Percentiles rank a stretch among this genome's conserved stretches.
These are phyloP conservation scores for Mesembrinibis cayennensis DNA, from an alignment of 2,113 vertebrate genomes.

Conservation along the genomic window DNA sequence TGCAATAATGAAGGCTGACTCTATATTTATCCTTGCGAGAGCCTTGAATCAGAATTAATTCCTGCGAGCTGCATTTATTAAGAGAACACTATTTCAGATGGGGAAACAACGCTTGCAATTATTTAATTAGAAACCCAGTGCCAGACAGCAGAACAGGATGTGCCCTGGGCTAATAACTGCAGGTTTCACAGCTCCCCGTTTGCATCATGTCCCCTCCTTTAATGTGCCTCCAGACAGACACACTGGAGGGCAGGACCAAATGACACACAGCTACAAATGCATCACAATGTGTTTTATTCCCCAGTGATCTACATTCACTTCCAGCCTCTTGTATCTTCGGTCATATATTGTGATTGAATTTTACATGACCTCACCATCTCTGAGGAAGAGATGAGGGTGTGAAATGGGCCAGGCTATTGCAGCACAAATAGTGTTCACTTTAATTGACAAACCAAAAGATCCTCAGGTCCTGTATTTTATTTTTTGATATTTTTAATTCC, in stretches of 20 bases:
- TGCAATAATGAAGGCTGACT: not conserved
- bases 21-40: not conserved
- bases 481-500: not conserved
- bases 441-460: not conserved
- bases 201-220: not conserved
- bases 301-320: not conserved
- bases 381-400: not conserved
- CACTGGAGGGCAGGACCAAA: not conserved
- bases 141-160: slow-evolving; percentile 7
- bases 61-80: not conserved
- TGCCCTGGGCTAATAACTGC: not conserved
- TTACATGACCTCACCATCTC: not conserved
- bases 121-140: slow-evolving; percentile 1
- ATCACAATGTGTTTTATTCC: not conserved
- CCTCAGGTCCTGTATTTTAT: not conserved
- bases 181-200: not conserved
- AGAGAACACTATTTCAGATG: not conserved
- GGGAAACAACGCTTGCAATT: not conserved
- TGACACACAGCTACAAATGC: not conserved
- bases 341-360: not conserved
- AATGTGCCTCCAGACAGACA: not conserved
- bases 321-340: not conserved
- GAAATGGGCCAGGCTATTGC: no score
- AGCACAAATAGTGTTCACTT: not conserved
- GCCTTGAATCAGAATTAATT: not conserved